Conservation (phyloP, 2,888 invertebrate genomes). For the Stratiomys singularior region DNA sequence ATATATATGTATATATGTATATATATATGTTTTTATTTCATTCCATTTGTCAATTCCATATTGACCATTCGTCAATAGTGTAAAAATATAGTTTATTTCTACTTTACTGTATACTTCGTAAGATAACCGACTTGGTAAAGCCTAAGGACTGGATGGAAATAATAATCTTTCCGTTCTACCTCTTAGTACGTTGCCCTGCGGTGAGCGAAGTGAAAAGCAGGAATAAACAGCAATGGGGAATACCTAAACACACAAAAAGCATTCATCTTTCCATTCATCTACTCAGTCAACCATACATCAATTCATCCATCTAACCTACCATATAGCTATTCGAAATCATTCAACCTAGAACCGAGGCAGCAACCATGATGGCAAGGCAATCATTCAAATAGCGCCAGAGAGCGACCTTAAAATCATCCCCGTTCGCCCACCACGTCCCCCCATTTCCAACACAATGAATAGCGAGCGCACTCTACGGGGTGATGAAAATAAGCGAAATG, state of each 20-base stretch:
- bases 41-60: too few species aligned
- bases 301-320: slow-evolving; percentile 47
- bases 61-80: too few species aligned
- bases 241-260: slow-evolving; percentile 40
- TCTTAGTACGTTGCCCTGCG: neutral
- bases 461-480: slow-evolving; percentile 48
- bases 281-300: slow-evolving; percentile 49
- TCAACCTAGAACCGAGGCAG: slow-evolving; percentile 49
- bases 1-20: too few species aligned
- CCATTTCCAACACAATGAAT: slow-evolving; percentile 43
- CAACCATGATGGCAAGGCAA: slow-evolving; percentile 51
- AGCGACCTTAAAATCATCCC: slow-evolving; percentile 35
- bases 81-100: too few species aligned
- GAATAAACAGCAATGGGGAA: slow-evolving; percentile 2
- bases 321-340: slow-evolving; percentile 50
- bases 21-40: too few species aligned
- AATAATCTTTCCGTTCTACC: too few species aligned
- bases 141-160: too few species aligned
- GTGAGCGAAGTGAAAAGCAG: neutral
- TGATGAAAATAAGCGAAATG: slow-evolving; percentile 41
- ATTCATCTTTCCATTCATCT: slow-evolving; percentile 52
- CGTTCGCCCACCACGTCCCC: slow-evolving; percentile 18
- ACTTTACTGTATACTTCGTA: too few species aligned
- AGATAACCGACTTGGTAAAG: too few species aligned
- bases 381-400: slow-evolving; percentile 50